Evolutionary conservation across 92 coral and sea anemone species (phyloP), one percentile per base, ranked within the genome.

Genomic region (Isaurus tuberculatus): DNA sequence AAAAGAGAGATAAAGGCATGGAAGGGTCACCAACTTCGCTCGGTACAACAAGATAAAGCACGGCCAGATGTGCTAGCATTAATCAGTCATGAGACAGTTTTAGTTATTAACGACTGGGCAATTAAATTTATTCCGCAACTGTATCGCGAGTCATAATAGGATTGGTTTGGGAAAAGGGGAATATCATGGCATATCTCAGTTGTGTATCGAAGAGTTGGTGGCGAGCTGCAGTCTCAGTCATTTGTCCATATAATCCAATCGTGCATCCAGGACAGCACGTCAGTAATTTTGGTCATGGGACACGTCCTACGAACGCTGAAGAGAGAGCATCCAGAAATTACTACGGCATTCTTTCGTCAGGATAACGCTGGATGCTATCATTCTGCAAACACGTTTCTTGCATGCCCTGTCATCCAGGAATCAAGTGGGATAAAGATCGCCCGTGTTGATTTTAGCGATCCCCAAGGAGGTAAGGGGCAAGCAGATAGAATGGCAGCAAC

Each of bases 161-260:
- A 53, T 16, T 53, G 61, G 61, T 53, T 53, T 53, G 61, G 61
- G 61, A 53, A 53, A 16, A 53, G 61, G 22, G 61, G 61, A 53
- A 53, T 53, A 16, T 53, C 61, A 6, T 53, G 61, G 61, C 61
- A 53, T 53, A 53, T 53, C 61, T 16, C 61, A 15, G 61, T 53
- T 16, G 22, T 19, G 22, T 53, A 15, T 53, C 61, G 61, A 16
- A 20, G 61, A 16, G 22, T 16, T 16, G 61, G 61, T 53, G 61
- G 61, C 22, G 61, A 53, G 26, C 61, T 53, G 61, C 61, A 53
- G 22, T 53, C 61, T 16, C 61, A 53, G 22, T 16, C 61, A 16
- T 53, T 53, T 53, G 61, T 53, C 61, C 61, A 53, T 16, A 16
- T 53, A 16, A 53, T 53, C 22, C 23, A 53, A 15, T 53, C 61